Base-by-base conservation (phyloP, 2,797 vertebrate genomes). In the Knipowitschia caucasica region DNA sequence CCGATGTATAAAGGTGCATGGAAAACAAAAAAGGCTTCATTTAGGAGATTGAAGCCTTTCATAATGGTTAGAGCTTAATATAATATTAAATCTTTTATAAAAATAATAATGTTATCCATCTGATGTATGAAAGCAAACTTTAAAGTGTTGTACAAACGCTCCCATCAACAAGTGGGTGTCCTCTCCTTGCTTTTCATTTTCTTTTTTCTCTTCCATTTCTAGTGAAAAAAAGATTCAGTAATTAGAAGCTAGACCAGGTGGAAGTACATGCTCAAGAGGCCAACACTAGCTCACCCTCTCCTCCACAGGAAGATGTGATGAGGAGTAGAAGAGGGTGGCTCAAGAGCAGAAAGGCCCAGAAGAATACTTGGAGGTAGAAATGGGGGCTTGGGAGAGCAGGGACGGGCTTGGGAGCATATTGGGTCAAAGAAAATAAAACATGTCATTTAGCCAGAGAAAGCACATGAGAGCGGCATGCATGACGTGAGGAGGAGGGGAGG, bases 371-470 rank as follows among this genome's bases (percentile, higher is more conserved):
- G 53, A 69, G 55, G 66, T 61, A 74, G 61, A 71, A 72, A 64
- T 1, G 14, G 56, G 53, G 54, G 42, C 24, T 50, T 42, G 66
- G 56, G 34, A 56, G 60, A 30, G 51, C 31, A 30, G 54, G 42
- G 62, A 62, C 25, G 39, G 61, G 76, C 59, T 73, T 53, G 55
- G 81, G 80, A 77, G 80, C 75, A 73, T 69, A 83, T 80, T 63
- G 81, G 78, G 82, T 87, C 77, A 85, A 83, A 86, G 77, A 71
- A 85, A 86, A 83, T 82, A 82, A 87, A 87, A 86, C 47, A 73
- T 81, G 80, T 83, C 80, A 86, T 85, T 86, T 86, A 87, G 83
- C 81, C 80, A 73, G 72, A 86, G 81, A 87, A 86, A 79, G 82
- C 77, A 66, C 75, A 85, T 72, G 75, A 82, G 80, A 84, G 83